Base-by-base conservation (phyloP, 2,113 vertebrate species). In the Lanius collurio region DNA sequence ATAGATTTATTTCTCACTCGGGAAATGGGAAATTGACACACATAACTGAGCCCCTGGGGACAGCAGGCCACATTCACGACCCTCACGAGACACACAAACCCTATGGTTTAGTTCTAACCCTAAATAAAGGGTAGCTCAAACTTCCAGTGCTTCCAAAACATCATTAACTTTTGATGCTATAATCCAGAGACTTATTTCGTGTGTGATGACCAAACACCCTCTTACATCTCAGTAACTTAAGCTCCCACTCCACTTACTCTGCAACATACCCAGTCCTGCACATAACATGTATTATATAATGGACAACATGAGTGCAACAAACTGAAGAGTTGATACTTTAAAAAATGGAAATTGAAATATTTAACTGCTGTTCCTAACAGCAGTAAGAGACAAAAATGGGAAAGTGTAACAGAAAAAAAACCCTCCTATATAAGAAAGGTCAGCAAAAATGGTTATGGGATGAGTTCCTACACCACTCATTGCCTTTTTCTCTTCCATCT, bases 211-310 rank as follows among this genome's bases (percentile, higher is more conserved):
- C 16, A 8, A 81, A 84, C 11, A 37, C 3, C 13, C 10, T 63
- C 28, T 59, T 28, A 39, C 15, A 27, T 13, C 30, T 78, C 12
- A 4, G 2, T 49, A 52, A 44, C 15, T 37, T 49, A 13, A 65
- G 22, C 17, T 79, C 42, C 39, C 52, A 28, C 47, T 33, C 24
- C 26, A 33, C 37, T 46, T 16, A 21, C 35, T 82, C 37, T 46
- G n/a, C 35, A 35, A 11, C 74, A 17, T 4, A 46, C 18, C 35
- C 5, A 3, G 10, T 42, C 60, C 22, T 41, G 67, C n/a, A 62
- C 1, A 1, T 37, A 55, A 47, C 1, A 0, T 1, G 0, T 31
- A 15, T 19, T 47, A 37, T 7, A 19, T 2, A 67, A 57, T 1
- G 26, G 10, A 62, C 35, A 16, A 52, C 24, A 2, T 3, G 15